These are phyloP conservation scores for Tetramorium bicarinatum DNA, from an alignment of 2,888 invertebrate species.

Conservation along the genomic window DNA sequence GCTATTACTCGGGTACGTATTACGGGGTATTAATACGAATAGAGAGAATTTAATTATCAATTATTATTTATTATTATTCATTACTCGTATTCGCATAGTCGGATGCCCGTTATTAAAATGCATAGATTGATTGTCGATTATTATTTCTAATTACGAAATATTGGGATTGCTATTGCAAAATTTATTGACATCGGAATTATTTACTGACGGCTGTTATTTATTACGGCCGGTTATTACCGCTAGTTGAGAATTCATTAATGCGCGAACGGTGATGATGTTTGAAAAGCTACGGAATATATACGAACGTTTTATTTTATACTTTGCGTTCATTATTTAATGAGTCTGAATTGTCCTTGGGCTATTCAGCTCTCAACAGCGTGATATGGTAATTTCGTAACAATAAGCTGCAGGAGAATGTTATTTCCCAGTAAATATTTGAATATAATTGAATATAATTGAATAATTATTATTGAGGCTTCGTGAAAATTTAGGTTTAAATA, in stretches of 20 bases:
- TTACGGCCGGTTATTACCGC: neutral
- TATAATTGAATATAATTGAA: neutral
- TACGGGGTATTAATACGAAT: neutral
- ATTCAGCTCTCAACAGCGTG: neutral
- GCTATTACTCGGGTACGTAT: neutral
- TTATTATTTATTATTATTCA: constrained; percentile 25
- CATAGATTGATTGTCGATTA: constrained; percentile 13
- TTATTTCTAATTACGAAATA: constrained; percentile 16
- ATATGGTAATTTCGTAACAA: neutral
- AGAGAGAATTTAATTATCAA: constrained; percentile 28
- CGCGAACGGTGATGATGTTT: neutral
- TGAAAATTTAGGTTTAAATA: neutral
- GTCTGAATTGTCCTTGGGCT: neutral
- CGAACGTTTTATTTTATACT: neutral
- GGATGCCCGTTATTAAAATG: constrained; percentile 28
- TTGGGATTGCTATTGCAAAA: constrained; percentile 3
- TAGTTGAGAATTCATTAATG: neutral
- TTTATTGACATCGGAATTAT: constrained; percentile 31
- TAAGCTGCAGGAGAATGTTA: neutral
- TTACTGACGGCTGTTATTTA: constrained; percentile 16
- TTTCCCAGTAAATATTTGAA: neutral
- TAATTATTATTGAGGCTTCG: neutral
- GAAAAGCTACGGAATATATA: neutral
- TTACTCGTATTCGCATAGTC: neutral
- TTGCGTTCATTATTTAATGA: neutral